Conservation (phyloP, 2,113 vertebrate species). For the Neotragus pygmaeus region DNA sequence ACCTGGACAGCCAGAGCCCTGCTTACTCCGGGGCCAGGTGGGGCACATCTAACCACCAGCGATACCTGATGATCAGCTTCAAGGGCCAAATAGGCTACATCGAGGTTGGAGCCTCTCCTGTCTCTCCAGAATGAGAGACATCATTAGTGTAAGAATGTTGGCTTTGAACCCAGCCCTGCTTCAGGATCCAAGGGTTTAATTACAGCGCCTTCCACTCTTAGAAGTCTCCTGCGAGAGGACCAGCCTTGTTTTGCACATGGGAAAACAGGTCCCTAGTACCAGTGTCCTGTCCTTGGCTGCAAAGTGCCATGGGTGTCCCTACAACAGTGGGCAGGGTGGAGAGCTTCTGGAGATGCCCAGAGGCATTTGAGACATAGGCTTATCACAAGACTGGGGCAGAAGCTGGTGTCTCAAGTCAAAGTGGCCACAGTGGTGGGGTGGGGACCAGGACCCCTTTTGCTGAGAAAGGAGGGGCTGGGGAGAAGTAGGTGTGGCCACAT, state of each 20-base stretch:
- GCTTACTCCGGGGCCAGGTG: not conserved
- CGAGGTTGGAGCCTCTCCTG: not conserved
- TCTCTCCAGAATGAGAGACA: not conserved
- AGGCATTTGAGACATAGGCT: not conserved
- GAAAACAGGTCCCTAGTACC: not conserved
- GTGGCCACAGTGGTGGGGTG: not conserved
- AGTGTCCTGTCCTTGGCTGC: not conserved
- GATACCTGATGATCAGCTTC: not conserved
- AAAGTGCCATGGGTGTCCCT: fast-evolving
- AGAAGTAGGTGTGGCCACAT: not conserved
- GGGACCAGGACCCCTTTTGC: not conserved
- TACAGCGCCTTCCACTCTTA: not conserved
- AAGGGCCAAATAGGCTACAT: not conserved
- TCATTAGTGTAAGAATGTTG: not conserved
- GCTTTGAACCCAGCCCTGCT: not conserved
- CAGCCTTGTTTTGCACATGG: not conserved
- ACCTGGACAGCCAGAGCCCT: not conserved
- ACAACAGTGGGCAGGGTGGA: not conserved
- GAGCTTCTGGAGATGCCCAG: not conserved
- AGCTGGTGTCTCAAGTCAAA: not conserved
- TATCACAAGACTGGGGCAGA: not conserved
- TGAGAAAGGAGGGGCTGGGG: not conserved
- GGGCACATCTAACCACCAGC: not conserved
- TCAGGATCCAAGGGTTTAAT: not conserved
- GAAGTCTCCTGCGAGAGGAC: not conserved